Base-by-base conservation (phyloP, 35 echinoderm and acorn worm species). In the Acanthaster planci region DNA sequence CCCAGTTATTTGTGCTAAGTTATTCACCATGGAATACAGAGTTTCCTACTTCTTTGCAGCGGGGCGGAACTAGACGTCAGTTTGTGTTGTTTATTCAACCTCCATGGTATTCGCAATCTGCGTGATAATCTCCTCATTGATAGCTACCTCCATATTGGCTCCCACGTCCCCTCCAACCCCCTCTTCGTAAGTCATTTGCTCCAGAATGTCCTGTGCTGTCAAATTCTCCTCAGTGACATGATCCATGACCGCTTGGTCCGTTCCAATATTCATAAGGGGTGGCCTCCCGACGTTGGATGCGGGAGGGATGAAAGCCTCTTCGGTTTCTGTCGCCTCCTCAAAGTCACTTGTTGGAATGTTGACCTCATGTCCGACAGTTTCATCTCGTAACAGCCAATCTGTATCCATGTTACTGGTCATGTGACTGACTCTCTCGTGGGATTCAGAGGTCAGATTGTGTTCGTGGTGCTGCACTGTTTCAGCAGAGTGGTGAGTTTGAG, bases 141-240 rank as follows among this genome's bases (percentile, higher is more conserved):
- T 58, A 2, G 81, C 38, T 2, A 82, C 47, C 50, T 82, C 79
- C 81, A 83, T 83, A 29, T 83, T 83, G 53, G 81, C 81, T 35
- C 38, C 81, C 29, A 60, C 52, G 37, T 83, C 37, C 14, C 77
- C 52, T 56, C 32, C 81, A 5, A 83, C 81, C 7, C 54, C 81
- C 53, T 36, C 52, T 53, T 83, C 81, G 34, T 57, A 83, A 31
- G 81, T 58, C 53, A 83, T 83, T 12, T 64, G 81, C 8, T 83
- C 81, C 29, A 83, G 38, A 17, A 83, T 83, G 56, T 83, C 81
- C 44, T 51, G 53, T 3, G 81, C 56, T 14, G 81, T 56, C 81
- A 83, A 58, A 35, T 57, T 22, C 30, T 83, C 81, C 8, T 60
- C 56, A 27, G 32, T 57, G n/a, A 57, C 34, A 36, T 57, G 51